Evolutionary conservation across 2,888 invertebrate species (phyloP), one percentile per base, ranked within the genome.

Genomic region (Heteromurus nitidus): DNA sequence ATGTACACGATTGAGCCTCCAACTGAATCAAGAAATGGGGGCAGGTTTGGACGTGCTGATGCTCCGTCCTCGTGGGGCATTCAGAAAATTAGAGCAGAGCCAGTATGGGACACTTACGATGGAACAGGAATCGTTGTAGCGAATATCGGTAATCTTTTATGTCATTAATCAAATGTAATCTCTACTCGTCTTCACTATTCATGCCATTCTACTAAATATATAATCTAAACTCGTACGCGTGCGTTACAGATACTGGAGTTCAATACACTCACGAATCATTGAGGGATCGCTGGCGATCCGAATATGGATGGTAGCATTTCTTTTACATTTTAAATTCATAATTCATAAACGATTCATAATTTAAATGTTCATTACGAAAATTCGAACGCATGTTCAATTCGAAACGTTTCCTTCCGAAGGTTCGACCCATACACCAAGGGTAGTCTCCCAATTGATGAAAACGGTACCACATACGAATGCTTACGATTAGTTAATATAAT

Each of bases 221-320:
- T 36, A 36, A 36, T 9, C 9, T 50, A 50, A 18, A n/a, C 50
- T 18, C 11, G n/a, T n/a, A 50, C 7, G 18, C n/a, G 50, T 36
- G 36, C 13, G 36, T 36, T 36, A 13, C n/a, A 65, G 80, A 80
- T 24, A 72, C 72, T 67, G 80, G 80, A 1, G 83, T 83, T 9
- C 30, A 68, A 0, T 55, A 69, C 24, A 75, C 80, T 11, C 83
- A 83, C 36, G 70, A 69, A 1, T 31, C 76, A 9, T 24, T 82
- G 18, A 50, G 20, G 3, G 62, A 22, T 13, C 42, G 60, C 20
- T 80, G 65, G 69, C 53, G 83, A 16, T 28, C 47, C 0, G 22
- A 16, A 13, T 68, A 83, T 20, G 83, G 83, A 13, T 83, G 83
- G 83, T 80, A 18, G 7, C 58, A 55, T 26, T 36, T 68, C 18